These are phyloP conservation scores for Eptatretus burgeri DNA, from an alignment of 2,113 vertebrate genomes.

Conservation along the genomic window DNA sequence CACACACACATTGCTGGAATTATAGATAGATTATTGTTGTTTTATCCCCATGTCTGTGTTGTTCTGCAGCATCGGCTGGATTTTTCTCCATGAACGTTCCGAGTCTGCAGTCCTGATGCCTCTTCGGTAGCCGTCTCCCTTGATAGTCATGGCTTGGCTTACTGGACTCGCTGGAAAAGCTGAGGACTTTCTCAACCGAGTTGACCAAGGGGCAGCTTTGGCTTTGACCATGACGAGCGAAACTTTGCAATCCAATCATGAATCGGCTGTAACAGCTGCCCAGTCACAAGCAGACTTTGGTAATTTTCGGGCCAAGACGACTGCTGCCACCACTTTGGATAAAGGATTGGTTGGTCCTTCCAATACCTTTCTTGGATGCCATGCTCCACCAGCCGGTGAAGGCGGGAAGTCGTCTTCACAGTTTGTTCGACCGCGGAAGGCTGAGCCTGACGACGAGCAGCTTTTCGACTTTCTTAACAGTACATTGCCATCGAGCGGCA, in stretches of 20 bases:
- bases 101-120: too few species aligned
- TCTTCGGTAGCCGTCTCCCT: too few species aligned
- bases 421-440: constrained; percentile 58
- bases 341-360: constrained; percentile 18
- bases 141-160: constrained; percentile 58
- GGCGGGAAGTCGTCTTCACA: constrained; percentile 26
- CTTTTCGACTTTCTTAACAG: constrained; percentile 95
- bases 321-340: constrained; percentile 26
- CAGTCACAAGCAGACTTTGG: constrained; percentile 58
- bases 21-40: too few species aligned
- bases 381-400: constrained; percentile 13
- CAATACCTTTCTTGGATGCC: constrained; percentile 3
- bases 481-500: constrained; percentile 17
- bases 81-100: too few species aligned
- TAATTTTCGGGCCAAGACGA: constrained; percentile 32
- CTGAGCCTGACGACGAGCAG: constrained; percentile 54
- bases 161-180: constrained; percentile 61
- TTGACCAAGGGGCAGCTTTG: constrained; percentile 73
- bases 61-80: too few species aligned
- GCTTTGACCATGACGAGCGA: constrained; percentile 21
- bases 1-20: too few species aligned
- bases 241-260: neutral
- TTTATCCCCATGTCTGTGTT: too few species aligned
- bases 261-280: constrained; percentile 15
- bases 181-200: constrained; percentile 66